A percentile compares a stretch with the other conserved stretches of the same genome.
Evolutionary conservation across 2,797 vertebrate genomes (phyloP).

Genomic region (Myripristis murdjan): DNA sequence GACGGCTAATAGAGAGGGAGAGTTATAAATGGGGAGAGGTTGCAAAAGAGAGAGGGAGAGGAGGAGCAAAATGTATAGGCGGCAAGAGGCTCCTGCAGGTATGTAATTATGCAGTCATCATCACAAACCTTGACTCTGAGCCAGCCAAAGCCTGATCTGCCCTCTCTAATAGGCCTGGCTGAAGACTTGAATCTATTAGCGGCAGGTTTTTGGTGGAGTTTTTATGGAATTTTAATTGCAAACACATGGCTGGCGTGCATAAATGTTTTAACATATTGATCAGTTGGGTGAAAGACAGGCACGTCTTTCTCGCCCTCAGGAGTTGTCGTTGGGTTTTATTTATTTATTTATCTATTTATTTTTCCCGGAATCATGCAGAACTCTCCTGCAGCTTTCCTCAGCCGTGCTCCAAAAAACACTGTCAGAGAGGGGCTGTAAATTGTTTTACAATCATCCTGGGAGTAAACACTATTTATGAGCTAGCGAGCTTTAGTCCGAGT

Average conservation of each 20-base stretch:
- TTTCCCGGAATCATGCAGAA: slow-evolving; percentile 34
- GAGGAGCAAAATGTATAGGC: slow-evolving; percentile 17
- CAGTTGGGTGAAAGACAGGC: slow-evolving; percentile 30
- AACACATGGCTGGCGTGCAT: slow-evolving; percentile 67
- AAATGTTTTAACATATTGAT: slow-evolving; percentile 79
- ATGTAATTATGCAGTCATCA: slow-evolving; percentile 60
- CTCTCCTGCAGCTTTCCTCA: slow-evolving; percentile 32
- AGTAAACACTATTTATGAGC: slow-evolving; percentile 77
- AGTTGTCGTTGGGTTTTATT: slow-evolving; percentile 18
- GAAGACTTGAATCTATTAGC: slow-evolving; percentile 59
- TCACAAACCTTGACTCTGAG: slow-evolving; percentile 54
- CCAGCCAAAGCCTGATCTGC: slow-evolving; percentile 47
- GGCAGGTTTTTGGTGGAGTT: slow-evolving; percentile 41
- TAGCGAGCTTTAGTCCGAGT: slow-evolving; percentile 55
- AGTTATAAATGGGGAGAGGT: slow-evolving; percentile 34
- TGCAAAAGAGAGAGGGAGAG: neutral
- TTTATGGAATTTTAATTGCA: slow-evolving; percentile 77
- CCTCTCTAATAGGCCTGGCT: slow-evolving; percentile 48
- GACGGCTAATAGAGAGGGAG: neutral
- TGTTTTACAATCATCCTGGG: slow-evolving; percentile 67
- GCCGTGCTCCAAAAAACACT: slow-evolving; percentile 34
- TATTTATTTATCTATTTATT: slow-evolving; percentile 25
- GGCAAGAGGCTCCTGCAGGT: slow-evolving; percentile 50
- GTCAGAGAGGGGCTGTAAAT: slow-evolving; percentile 61
- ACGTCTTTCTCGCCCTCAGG: slow-evolving; percentile 40